Evolutionary conservation across 1,140 invertebrate species (phyloP).

Genomic region (Magallana ariakensis): DNA sequence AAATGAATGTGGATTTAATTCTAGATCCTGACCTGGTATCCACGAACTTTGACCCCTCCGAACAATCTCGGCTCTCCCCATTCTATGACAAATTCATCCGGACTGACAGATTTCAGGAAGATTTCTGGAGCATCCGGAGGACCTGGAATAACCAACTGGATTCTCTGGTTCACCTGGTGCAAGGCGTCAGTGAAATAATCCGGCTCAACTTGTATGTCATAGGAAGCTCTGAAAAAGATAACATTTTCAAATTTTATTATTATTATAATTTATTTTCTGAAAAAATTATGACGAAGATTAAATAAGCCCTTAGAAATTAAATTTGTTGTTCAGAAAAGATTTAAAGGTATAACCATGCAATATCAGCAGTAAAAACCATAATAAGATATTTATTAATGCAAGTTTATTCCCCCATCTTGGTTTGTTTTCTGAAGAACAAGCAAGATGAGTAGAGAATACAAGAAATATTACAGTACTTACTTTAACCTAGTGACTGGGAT

Average conservation of each 20-base stretch:
- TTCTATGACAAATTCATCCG: slow-evolving; percentile 77
- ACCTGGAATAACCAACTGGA: slow-evolving; percentile 78
- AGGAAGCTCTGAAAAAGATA: slow-evolving; percentile 69
- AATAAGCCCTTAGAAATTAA: too few species aligned
- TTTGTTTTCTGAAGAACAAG: too few species aligned
- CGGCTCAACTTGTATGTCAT: slow-evolving; percentile 75
- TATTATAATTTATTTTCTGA: too few species aligned
- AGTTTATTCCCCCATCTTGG: too few species aligned
- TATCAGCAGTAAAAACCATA: too few species aligned
- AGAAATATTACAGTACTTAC: slow-evolving; percentile 60
- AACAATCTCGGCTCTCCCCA: slow-evolving; percentile 78
- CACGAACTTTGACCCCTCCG: slow-evolving; percentile 75
- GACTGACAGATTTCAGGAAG: slow-evolving; percentile 73
- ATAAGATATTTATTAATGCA: too few species aligned
- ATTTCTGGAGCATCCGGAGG: slow-evolving; percentile 78
- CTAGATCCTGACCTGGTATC: slow-evolving; percentile 74
- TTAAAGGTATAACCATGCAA: neutral
- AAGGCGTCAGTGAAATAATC: slow-evolving; percentile 71
- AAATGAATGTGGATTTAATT: too few species aligned
- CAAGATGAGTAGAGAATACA: too few species aligned
- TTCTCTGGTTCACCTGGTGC: slow-evolving; percentile 67
- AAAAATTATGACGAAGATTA: too few species aligned
- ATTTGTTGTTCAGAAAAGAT: neutral
- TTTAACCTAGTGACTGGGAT: slow-evolving; percentile 75
- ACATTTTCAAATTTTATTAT: neutral